Percentiles rank a stretch among this genome's conserved stretches.
phyloP scores from a whole-genome alignment of 2,797 vertebrate genomes.

The Darevskia nairensis region DNA sequence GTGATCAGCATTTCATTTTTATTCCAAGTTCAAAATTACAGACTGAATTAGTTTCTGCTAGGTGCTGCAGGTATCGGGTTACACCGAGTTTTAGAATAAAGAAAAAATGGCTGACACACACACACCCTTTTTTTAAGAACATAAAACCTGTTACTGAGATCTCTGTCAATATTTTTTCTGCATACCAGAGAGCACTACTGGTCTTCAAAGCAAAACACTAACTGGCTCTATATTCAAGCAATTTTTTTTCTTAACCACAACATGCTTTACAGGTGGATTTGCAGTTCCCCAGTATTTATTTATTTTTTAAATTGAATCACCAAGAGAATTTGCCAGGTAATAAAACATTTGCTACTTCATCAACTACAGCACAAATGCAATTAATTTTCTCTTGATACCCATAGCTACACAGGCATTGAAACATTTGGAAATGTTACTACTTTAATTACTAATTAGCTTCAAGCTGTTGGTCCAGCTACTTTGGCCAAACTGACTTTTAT shows the following conservation, averaged over 20 bases:
- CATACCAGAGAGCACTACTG: not conserved
- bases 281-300: not conserved
- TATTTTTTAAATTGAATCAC: constrained; percentile 25
- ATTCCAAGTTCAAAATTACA: too few species aligned
- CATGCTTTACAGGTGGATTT: not conserved
- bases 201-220: not conserved
- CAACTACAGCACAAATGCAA: constrained; percentile 25
- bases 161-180: not conserved
- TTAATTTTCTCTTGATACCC: constrained; percentile 4
- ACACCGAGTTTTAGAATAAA: too few species aligned
- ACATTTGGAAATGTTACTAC: constrained; percentile 6
- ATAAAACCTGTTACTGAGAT: too few species aligned
- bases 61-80: too few species aligned
- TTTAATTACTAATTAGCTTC: constrained; percentile 15
- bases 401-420: not conserved
- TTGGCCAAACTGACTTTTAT: constrained; percentile 1
- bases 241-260: not conserved
- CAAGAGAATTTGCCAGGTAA: not conserved
- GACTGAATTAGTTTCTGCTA: too few species aligned
- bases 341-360: constrained; percentile 14
- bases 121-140: too few species aligned
- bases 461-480: not conserved
- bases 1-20: too few species aligned
- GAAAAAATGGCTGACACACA: too few species aligned
- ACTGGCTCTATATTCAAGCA: not conserved